phyloP scores from a whole-genome alignment of 2,113 vertebrate genomes.

The Scolopax mira region DNA sequence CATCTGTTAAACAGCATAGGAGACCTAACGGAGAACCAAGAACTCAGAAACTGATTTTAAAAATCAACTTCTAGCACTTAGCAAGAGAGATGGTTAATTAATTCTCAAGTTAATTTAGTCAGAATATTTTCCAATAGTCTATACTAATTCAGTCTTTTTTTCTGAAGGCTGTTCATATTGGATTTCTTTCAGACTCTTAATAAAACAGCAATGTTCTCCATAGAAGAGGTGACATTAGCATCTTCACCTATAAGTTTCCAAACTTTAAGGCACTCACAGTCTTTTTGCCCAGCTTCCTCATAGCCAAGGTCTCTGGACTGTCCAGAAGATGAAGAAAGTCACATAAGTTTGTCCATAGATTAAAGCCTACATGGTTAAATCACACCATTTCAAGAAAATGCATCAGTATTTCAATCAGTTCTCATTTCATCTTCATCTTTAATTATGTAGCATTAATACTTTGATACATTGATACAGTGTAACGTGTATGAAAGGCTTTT shows the following conservation, averaged over 20 bases:
- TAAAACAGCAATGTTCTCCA: background rate
- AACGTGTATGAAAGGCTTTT: background rate
- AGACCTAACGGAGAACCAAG: background rate
- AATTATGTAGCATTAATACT: background rate
- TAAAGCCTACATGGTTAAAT: background rate
- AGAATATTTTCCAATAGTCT: background rate
- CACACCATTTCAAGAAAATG: background rate
- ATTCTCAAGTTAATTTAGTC: background rate
- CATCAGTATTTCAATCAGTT: background rate
- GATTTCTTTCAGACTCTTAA: background rate
- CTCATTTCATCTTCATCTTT: background rate
- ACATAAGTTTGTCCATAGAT: background rate
- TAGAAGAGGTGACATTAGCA: background rate
- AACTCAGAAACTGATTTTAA: background rate
- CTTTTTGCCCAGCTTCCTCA: background rate
- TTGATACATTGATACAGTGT: too few species aligned
- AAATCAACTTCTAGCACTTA: background rate
- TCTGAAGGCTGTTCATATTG: background rate
- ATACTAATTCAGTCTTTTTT: background rate
- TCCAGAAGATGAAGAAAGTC: background rate
- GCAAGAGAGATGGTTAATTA: background rate
- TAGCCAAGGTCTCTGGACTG: rapidly evolving
- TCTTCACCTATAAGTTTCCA: background rate
- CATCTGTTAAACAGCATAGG: background rate
- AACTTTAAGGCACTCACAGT: background rate